Evolutionary conservation across 2,888 invertebrate species (phyloP).

Genomic region (Prosapia bicincta): DNA sequence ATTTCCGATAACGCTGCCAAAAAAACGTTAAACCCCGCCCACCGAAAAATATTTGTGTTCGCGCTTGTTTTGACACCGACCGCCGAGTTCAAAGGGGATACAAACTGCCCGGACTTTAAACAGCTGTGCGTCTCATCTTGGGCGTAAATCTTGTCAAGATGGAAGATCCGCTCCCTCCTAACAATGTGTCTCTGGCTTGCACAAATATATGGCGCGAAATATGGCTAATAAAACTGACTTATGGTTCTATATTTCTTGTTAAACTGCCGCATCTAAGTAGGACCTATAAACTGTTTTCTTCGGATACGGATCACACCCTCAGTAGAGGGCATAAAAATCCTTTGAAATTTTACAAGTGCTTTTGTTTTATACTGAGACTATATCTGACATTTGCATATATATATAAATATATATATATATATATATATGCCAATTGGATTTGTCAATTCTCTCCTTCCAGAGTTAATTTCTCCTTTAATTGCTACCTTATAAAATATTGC

Average conservation of each 20-base stretch:
- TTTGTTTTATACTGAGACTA: too few species aligned
- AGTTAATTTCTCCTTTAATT: too few species aligned
- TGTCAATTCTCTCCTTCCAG: too few species aligned
- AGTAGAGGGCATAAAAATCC: background rate
- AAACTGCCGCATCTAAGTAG: background rate
- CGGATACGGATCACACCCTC: background rate
- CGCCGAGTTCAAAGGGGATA: background rate
- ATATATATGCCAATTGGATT: too few species aligned
- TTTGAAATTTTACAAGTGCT: background rate
- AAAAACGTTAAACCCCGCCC: background rate
- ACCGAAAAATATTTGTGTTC: background rate
- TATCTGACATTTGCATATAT: too few species aligned
- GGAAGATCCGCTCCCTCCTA: background rate
- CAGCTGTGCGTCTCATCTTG: background rate
- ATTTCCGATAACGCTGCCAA: background rate
- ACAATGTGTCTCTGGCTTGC: background rate
- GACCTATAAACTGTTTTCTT: background rate
- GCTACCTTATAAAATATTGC: too few species aligned
- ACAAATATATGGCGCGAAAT: background rate
- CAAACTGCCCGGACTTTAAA: background rate
- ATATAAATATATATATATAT: too few species aligned
- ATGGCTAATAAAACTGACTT: background rate
- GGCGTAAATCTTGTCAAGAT: background rate
- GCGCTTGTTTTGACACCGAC: background rate
- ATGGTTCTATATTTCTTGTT: background rate